Base-by-base conservation (phyloP, 2,888 invertebrate species). In the Eueremaeus valkanovi region DNA sequence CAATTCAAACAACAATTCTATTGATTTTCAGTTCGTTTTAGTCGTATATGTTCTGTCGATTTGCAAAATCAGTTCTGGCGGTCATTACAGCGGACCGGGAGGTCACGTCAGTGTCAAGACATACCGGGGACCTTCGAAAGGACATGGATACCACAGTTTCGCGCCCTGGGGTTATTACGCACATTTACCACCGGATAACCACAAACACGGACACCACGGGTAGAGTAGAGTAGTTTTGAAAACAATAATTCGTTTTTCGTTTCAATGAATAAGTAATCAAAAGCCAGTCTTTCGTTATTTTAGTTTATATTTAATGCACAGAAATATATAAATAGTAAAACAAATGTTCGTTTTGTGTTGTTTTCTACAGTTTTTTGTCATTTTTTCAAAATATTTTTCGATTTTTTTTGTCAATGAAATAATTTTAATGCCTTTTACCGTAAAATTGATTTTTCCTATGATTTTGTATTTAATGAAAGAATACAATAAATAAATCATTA, bases 71-170 rank as follows among this genome's bases (percentile, higher is more conserved):
- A n/a, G 13, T 16, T 13, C 6, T 21, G 51, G 13, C 6, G 51
- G 51, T 51, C 51, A 76, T 29, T n/a, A n/a, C n/a, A n/a, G n/a
- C n/a, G n/a, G n/a, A n/a, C n/a, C n/a, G n/a, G 51, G 74, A 13
- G 78, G 75, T 8, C 76, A 89, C 73, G 90, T 90, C 0, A 90
- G 90, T 84, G 89, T 90, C 78, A 90, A 90, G 83, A 90, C 90
- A 55, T 90, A 89, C 83, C 83, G 90, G 78, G 90, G 90, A 0
- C 90, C 90, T n/a, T n/a, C n/a, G 0, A 79, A 81, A 11, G 88
- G 88, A 79, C 85, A 87, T 78, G 88, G 83, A 40, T 58, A 77
- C 70, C 82, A 84, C 42, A 31, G 33, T 11, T 79, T 78, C 36
- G 79, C 79, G 0, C 78, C 79, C 8, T 79, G 78, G 49, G 79